Base-by-base conservation (phyloP, 2,113 vertebrate genomes). In the Potamarius usumacintae region DNA sequence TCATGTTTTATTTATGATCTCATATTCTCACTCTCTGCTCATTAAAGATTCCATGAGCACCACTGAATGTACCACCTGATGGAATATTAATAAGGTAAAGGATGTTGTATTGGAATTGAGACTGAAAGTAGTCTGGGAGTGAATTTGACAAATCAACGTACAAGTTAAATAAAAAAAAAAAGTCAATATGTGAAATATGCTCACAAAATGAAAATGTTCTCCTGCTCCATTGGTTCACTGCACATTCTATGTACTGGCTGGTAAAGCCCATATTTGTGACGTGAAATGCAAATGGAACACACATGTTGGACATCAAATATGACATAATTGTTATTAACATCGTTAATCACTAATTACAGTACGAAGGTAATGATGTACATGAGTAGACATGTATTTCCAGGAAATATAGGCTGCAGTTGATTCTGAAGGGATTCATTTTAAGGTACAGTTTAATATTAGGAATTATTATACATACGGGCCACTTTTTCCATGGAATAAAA, bases 1-100 rank as follows among this genome's bases (percentile, higher is more conserved):
- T 85, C 12, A 17, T 85, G 72, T 65, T 42, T 77, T 0, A 60
- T 34, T 82, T 82, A 57, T 82, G 30, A 82, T 30, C 57, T 48
- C 30, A 62, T 62, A n/a, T 42, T 62, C 17, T 81, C 4, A 81
- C 8, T 2, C 8, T 2, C 25, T 27, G 18, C 0, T 79, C n/a
- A 25, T 27, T 76, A 12, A 81, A 42, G 17, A 6, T 22, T 48
- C 11, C 14, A 50, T 25, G 25, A 30, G 6, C 55, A 27, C 8
- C 4, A 6, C 22, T 60, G n/a, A 17, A 34, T 34, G 55, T 57
- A 12, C 10, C 8, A 57, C 9, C 25, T 52, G 76, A 78, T 27
- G 22, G 48, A 53, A 78, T 53, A 42, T 72, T 42, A 78, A 17
- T 53, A 15, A 78, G 50, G 1, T 78, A 7, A 79, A 57, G 9